Percentiles rank a stretch among this genome's conserved stretches.
phyloP scores from a whole-genome alignment of 2,888 invertebrate species.

The Bellardia bayeri region DNA sequence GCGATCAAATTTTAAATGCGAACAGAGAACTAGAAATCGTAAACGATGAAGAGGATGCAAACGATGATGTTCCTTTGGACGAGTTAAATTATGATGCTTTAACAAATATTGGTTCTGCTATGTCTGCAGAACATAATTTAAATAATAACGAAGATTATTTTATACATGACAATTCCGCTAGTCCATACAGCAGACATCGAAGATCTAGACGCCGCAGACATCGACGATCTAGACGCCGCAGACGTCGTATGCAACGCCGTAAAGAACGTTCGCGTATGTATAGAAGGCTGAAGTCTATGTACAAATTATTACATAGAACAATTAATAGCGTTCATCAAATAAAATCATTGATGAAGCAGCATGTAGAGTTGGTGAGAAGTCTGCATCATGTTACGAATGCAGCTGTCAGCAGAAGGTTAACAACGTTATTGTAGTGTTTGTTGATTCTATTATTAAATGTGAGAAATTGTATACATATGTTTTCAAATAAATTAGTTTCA shows the following conservation, averaged over 20 bases:
- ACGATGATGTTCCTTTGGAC: neutral
- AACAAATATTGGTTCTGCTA: neutral
- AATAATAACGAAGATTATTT: neutral
- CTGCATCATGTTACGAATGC: slow-evolving; percentile 2
- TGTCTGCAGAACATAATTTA: neutral
- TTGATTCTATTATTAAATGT: slow-evolving; percentile 12
- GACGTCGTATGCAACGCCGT: neutral
- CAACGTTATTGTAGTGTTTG: neutral
- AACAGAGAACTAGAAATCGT: neutral
- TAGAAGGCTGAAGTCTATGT: slow-evolving; percentile 24
- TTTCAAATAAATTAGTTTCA: no score
- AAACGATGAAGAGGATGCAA: neutral
- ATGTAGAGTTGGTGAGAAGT: slow-evolving; percentile 17
- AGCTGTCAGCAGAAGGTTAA: neutral
- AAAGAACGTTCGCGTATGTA: neutral
- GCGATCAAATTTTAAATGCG: slow-evolving; percentile 39
- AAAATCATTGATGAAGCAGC: slow-evolving; percentile 36
- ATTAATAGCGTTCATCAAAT: neutral
- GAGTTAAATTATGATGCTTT: neutral
- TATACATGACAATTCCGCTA: neutral
- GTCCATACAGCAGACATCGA: neutral
- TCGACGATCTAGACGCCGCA: neutral
- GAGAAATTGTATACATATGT: neutral
- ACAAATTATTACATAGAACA: slow-evolving; percentile 45
- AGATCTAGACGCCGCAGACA: neutral